These are phyloP conservation scores for Microctenopoma lineatum DNA, from an alignment of 2,797 vertebrate genomes.

Conservation along the genomic window DNA sequence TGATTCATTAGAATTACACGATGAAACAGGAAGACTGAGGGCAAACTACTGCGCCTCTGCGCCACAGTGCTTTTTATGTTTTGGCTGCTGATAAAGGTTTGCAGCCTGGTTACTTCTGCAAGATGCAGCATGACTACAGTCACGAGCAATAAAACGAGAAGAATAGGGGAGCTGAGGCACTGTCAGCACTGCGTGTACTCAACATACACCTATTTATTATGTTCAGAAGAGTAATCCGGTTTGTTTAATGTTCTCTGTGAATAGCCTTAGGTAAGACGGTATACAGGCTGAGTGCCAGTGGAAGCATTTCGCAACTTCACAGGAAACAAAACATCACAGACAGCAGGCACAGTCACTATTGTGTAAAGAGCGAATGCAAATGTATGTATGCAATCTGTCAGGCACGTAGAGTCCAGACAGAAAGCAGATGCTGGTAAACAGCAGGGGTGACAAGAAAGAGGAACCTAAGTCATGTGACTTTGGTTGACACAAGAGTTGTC, in stretches of 20 bases:
- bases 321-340: slow-evolving; percentile 40
- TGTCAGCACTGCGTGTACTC: slow-evolving; percentile 15
- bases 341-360: neutral
- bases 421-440: slow-evolving; percentile 34
- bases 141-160: neutral
- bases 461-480: slow-evolving; percentile 46
- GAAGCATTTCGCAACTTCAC: slow-evolving; percentile 34
- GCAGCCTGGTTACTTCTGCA: slow-evolving; percentile 29
- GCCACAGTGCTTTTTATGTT: slow-evolving; percentile 3
- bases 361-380: neutral
- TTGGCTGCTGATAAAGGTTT: neutral
- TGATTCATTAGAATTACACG: neutral
- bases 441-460: slow-evolving; percentile 42
- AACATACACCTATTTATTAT: neutral
- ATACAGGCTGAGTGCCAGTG: slow-evolving; percentile 20
- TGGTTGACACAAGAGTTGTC: slow-evolving; percentile 15
- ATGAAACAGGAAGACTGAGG: neutral
- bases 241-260: slow-evolving; percentile 21
- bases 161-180: neutral
- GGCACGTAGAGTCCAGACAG: slow-evolving; percentile 14
- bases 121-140: slow-evolving; percentile 33
- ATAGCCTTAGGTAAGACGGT: slow-evolving; percentile 26
- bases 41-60: neutral
- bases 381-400: neutral
- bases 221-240: neutral